phyloP scores from a whole-genome alignment of 2,888 invertebrate genomes.

The Drosophila melanosoma region DNA sequence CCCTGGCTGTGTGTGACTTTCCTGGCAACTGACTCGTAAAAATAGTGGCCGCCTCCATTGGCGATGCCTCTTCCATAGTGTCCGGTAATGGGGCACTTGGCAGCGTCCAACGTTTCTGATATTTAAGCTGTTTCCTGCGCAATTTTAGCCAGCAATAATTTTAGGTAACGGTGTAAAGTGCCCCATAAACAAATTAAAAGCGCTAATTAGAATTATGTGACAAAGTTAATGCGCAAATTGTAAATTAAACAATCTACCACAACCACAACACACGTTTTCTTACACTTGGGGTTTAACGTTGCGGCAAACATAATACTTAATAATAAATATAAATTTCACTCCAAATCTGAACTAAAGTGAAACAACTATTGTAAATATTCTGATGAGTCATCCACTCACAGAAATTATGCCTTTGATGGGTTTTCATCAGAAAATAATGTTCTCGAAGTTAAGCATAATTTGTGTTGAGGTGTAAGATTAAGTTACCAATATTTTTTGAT shows the following conservation, averaged over 20 bases:
- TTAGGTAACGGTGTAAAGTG: slow-evolving; percentile 78
- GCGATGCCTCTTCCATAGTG: slow-evolving; percentile 12
- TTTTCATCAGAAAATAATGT: neutral
- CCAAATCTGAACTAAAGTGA: neutral
- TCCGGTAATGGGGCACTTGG: slow-evolving; percentile 74
- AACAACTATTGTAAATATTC: neutral
- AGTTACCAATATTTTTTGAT: no score
- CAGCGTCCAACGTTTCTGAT: slow-evolving; percentile 57
- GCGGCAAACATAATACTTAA: slow-evolving; percentile 44
- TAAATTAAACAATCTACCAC: slow-evolving; percentile 77
- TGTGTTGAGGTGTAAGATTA: neutral
- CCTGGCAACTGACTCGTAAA: slow-evolving; percentile 65
- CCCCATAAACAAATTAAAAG: slow-evolving; percentile 81
- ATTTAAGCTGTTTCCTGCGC: slow-evolving; percentile 75
- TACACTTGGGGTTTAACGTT: slow-evolving; percentile 40
- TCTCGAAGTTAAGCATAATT: neutral
- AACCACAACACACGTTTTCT: slow-evolving; percentile 27
- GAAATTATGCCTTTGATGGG: neutral
- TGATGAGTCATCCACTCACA: neutral
- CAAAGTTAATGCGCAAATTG: slow-evolving; percentile 81
- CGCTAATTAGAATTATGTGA: slow-evolving; percentile 81
- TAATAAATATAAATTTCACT: slow-evolving; percentile 18
- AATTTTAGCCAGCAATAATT: slow-evolving; percentile 76
- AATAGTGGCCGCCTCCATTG: slow-evolving; percentile 60
- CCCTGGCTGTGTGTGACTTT: slow-evolving; percentile 37